These are phyloP conservation scores for Stenotaenia linearis DNA, from an alignment of 2,888 invertebrate genomes.

Conservation along the genomic window DNA sequence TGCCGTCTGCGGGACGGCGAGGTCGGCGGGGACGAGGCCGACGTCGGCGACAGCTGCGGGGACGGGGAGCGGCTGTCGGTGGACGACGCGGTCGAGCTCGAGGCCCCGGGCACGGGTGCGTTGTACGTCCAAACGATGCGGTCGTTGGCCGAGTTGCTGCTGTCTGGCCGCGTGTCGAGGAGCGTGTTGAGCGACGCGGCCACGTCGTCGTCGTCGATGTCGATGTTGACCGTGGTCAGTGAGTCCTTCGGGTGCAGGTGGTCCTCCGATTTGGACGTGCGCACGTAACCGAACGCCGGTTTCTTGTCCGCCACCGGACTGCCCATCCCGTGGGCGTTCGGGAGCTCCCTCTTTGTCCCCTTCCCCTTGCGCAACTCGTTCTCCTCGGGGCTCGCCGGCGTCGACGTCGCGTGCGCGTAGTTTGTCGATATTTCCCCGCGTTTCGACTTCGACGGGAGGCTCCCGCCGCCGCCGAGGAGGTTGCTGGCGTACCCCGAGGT, in stretches of 20 bases:
- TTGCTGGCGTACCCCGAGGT: conserved; percentile 4
- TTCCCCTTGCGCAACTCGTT: conserved; percentile 34
- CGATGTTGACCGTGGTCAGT: conserved; percentile 79
- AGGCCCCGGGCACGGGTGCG: conserved; percentile 57
- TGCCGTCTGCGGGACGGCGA: conserved; percentile 49
- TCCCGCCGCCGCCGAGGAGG: not conserved
- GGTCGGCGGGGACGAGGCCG: conserved; percentile 81
- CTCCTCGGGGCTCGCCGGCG: conserved; percentile 39
- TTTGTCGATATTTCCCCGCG: conserved; percentile 33
- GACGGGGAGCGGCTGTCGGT: conserved; percentile 52
- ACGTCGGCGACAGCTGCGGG: conserved; percentile 62
- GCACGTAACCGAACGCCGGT: conserved; percentile 51
- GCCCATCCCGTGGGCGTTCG: conserved; percentile 35
- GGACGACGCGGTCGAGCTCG: conserved; percentile 37
- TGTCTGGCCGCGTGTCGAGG: conserved; percentile 60
- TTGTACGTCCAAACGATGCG: conserved; percentile 89
- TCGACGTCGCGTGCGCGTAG: conserved; percentile 35
- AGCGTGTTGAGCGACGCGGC: conserved; percentile 88
- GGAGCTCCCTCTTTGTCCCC: conserved; percentile 35
- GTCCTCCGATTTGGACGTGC: conserved; percentile 87
- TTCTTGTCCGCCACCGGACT: conserved; percentile 40
- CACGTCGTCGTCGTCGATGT: conserved; percentile 79
- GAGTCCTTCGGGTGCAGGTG: conserved; percentile 78
- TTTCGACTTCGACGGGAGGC: conserved; percentile 34
- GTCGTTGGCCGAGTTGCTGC: conserved; percentile 51